Base-by-base conservation (phyloP, 2,888 invertebrate species). In the Eupithecia abbreviata region DNA sequence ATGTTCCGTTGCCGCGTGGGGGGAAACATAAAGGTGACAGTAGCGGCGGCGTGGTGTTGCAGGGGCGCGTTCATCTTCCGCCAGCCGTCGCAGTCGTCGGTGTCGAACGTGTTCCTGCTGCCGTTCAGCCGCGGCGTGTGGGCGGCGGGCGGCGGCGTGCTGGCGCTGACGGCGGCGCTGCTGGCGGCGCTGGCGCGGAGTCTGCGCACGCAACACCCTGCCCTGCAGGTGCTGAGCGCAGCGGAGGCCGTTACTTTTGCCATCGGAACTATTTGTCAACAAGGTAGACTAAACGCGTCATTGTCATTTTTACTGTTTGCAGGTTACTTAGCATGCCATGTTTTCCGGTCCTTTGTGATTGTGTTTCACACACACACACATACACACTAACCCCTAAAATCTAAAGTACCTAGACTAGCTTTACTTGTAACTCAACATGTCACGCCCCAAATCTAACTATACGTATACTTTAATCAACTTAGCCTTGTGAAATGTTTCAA, bases 71-170 rank as follows among this genome's bases (percentile, higher is more conserved):
- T 96, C 75, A 92, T 96, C 85, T 96, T 96, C 87, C 95, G 96
- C 0, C 96, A 96, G 86, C 96, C 96, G 2, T 90, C 96, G 3
- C 92, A 96, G 18, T 96, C 96, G 0, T 94, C 96, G 0, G 96
- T 96, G 58, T 91, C 93, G 58, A 96, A 96, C 87, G 96, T 96
- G 80, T 96, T 96, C 87, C 85, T 95, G 69, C 89, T 96, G 87
- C 96, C 96, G 72, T 96, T 96, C 88, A 92, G 93, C 80, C 83
- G 87, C 77, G 94, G 95, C 78, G 96, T 96, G 81, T 96, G 96
- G 96, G 84, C 91, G 42, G 92, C 90, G 30, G 76, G 84, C 75
- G 87, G 82, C 30, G 85, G 82, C 18, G 87, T 86, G 75, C 80
- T 86, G 71, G 84, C 87, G 75, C 79, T 85, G 41, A 84, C 87